These are phyloP conservation scores for Hirudo medicinalis DNA, from an alignment of 1,140 invertebrate genomes.

Conservation along the genomic window DNA sequence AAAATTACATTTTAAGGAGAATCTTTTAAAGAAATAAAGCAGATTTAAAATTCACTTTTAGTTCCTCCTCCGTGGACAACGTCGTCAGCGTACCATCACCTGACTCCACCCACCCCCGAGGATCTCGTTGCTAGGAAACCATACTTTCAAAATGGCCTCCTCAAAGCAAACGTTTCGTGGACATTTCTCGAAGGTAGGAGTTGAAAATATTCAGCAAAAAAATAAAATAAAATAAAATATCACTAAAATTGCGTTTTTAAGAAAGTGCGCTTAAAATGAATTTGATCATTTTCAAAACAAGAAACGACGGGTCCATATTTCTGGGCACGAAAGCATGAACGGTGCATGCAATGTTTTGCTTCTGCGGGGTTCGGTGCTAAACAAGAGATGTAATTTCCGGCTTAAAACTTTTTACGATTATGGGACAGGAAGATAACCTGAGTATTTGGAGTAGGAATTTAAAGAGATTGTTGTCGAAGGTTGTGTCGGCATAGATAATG, in stretches of 20 bases:
- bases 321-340: no score
- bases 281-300: no score
- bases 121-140: slow-evolving; percentile 6
- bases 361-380: no score
- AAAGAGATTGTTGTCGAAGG: background rate
- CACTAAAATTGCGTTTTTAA: no score
- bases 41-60: background rate
- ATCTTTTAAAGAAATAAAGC: background rate
- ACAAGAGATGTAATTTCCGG: no score
- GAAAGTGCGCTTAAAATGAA: no score
- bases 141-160: slow-evolving; percentile 22
- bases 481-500: background rate
- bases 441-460: background rate
- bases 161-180: slow-evolving; percentile 24
- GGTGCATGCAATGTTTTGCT: no score
- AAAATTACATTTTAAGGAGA: background rate
- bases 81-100: background rate
- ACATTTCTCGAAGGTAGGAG: background rate
- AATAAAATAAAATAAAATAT: no score
- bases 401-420: no score
- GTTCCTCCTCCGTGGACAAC: background rate
- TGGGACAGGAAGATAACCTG: no score
- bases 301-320: no score
- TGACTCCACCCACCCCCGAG: slow-evolving; percentile 16
- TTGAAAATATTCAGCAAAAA: no score